phyloP scores from a whole-genome alignment of 35 echinoderm and acorn worm genomes.

The Eucidaris tribuloides region DNA sequence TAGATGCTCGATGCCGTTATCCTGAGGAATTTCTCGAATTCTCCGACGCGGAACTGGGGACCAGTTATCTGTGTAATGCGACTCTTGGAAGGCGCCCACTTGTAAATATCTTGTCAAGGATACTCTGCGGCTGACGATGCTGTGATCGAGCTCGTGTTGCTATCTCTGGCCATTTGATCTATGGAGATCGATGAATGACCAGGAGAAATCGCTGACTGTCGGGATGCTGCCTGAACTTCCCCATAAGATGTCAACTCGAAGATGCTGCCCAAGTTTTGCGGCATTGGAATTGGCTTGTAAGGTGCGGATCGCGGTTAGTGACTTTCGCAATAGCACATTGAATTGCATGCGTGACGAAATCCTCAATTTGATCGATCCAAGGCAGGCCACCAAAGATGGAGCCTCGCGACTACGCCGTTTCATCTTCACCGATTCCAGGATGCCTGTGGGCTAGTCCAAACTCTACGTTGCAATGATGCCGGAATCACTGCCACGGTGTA shows the following conservation, averaged over 20 bases:
- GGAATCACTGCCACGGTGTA: neutral
- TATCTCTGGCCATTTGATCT: constrained; percentile 43
- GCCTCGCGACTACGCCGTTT: constrained; percentile 3
- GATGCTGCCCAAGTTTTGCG: constrained; percentile 2
- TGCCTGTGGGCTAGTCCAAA: neutral
- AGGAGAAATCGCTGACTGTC: constrained; percentile 6
- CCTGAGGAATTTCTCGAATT: neutral
- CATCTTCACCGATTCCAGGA: constrained; percentile 7
- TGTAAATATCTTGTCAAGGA: constrained; percentile 13
- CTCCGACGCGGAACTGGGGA: neutral
- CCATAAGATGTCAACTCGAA: constrained; percentile 45
- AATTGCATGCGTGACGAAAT: neutral
- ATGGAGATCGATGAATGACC: constrained; percentile 23
- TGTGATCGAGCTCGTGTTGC: no score
- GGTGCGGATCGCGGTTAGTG: neutral
- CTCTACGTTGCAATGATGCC: neutral
- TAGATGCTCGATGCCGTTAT: neutral
- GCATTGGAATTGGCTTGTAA: neutral
- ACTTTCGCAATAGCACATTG: neutral
- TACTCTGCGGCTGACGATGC: no score
- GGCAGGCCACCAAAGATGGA: neutral
- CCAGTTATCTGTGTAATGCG: constrained; percentile 18
- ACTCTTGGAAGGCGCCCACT: constrained; percentile 12
- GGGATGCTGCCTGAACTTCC: neutral
- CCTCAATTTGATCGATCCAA: neutral